Base-by-base conservation (phyloP, 2,113 vertebrate species). In the Hippolais icterina region DNA sequence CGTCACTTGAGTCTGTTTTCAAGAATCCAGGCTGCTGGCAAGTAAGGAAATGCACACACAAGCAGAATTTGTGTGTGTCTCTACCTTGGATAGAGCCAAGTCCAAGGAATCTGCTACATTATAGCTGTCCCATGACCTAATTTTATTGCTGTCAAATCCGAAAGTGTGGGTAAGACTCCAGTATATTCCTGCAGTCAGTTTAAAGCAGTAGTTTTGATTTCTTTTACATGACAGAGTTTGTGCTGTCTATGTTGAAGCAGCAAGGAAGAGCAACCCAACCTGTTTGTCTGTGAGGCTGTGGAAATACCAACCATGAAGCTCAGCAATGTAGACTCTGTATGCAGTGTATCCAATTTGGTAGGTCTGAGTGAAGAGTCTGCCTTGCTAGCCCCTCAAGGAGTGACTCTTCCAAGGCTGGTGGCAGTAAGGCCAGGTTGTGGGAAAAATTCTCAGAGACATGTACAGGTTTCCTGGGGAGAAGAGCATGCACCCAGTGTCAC, bases 61-160 rank as follows among this genome's bases (percentile, higher is more conserved):
- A 89, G 69, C 52, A 77, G 79, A 56, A 39, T 93, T 96, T 0
- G 0, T 63, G 47, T 75, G 28, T 3, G 0, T 42, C 14, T 93
- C 54, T 84, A 66, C 70, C 53, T 89, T 57, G 63, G 71, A 56
- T 89, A 74, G 56, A 93, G 74, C 49, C 68, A 85, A 79, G 61
- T 87, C 46, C 33, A 18, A 93, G 79, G 86, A 93, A 92, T 75
- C 92, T 84, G 47, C 87, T 96, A 87, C 19, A 93, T 70, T 68
- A 46, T 24, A 81, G n/a, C 69, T 94, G 75, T 83, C 63, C 71
- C 35, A 28, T 93, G 85, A 86, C 92, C 60, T 93, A 66, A 76
- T 89, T 76, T 52, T 0, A 1, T 59, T 76, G 77, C 90, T 76
- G 46, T 94, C 79, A 87, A 75, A 76, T 56, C 87, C 0, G 0